Base-by-base conservation (phyloP, 1,140 invertebrate species). In the Bicyclus anynana region DNA sequence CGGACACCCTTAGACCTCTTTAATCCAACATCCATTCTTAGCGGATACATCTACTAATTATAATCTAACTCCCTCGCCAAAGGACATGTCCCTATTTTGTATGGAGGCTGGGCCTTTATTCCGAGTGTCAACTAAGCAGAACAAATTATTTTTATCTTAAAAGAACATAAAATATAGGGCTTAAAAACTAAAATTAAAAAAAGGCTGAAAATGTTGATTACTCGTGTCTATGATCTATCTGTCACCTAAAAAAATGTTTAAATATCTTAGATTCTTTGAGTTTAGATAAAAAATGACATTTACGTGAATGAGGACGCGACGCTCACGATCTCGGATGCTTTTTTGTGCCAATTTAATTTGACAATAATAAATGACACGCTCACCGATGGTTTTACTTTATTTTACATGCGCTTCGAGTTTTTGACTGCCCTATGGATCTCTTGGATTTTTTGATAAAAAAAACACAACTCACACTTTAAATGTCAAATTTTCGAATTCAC, bases 221-320 rank as follows among this genome's bases (percentile, higher is more conserved):
- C 10, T 27, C 10, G 26, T 27, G 4, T 27, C 4, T 5, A 2
- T 6, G 10, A 12, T 12, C 29, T 4, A 12, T 33, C 29, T 33
- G 3, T 10, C 3, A 33, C 10, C 3, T 23, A 33, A 33, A 12
- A 33, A 7, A 33, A 12, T 1, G 10, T 33, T 12, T n/a, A 3
- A 33, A 33, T 33, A 33, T 33, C 29, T 12, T 12, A 2, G 3
- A 33, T 33, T 33, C 7, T 65, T 62, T 53, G 55, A 54, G 53
- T 50, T 57, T 67, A 71, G 65, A 74, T 69, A 80, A 78, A 80
- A 79, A 80, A 77, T 72, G 76, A 77, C 77, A 75, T 80, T 80
- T 69, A 62, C 55, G 53, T 59, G 59, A 69, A 67, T 70, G 69
- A 80, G 79, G 77, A 75, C 79, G 59, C 63, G 21, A 57, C 46